Evolutionary conservation across 2,113 vertebrate genomes (phyloP), one percentile per base, ranked within the genome.

Genomic region (Caretta caretta): DNA sequence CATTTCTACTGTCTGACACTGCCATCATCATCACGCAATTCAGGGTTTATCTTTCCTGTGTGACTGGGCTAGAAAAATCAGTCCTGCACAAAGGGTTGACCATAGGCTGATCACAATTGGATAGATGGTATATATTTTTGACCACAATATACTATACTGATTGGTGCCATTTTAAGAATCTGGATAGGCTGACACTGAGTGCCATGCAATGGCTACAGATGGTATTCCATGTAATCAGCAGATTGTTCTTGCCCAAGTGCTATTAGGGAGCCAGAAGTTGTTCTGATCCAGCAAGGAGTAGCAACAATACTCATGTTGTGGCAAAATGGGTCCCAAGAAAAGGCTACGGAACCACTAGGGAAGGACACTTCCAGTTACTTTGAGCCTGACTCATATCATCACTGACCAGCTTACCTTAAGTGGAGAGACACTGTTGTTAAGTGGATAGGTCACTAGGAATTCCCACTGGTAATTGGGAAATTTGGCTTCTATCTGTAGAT

Each of bases 11-110:
- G n/a, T 80, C 86, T 92, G 83, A 97, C 92, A 90, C 86, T 79
- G 31, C 59, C 94, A 89, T 96, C 87, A 90, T 85, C 87, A 92
- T 88, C 83, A 90, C 90, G 84, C 82, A 57, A 86, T 96, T 96
- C 94, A 87, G 92, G 93, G 93, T 96, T 96, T 96, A 96, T 89
- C 91, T 94, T 91, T 90, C 92, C 82, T 81, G 51, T 93, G 95
- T 65, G 89, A 83, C 95, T 87, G 93, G 94, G 87, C 78, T 84
- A 92, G 83, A 94, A 96, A 96, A 97, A 96, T 93, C 92, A 94
- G 69, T 91, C 85, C 86, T 54, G 78, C 85, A 86, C 46, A 93
- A 83, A 89, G 57, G 84, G 90, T 90, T 89, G 93, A 94, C 53
- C 78, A 85, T 6, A 96, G 95, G 90, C 91, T 96, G 92, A 78